Evolutionary conservation across 2,888 invertebrate species (phyloP).

Genomic region (Lordiphosa andalusiaca): DNA sequence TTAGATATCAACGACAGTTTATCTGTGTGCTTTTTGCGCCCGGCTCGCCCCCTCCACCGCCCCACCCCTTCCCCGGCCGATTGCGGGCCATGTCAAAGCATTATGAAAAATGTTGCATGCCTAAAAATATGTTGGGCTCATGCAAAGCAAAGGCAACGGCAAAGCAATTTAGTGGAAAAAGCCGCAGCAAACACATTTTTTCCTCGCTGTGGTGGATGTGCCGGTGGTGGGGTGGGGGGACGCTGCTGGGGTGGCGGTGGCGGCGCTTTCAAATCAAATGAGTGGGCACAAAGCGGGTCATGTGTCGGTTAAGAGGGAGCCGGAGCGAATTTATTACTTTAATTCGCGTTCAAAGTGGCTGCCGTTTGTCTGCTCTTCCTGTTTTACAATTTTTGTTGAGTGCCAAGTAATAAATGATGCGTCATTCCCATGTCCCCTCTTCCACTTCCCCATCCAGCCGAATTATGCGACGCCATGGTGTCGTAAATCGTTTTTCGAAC

Average conservation of each 20-base stretch:
- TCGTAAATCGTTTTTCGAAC: slow-evolving; percentile 68
- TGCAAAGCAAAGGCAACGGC: slow-evolving; percentile 55
- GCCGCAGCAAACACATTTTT: slow-evolving; percentile 33
- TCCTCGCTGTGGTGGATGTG: slow-evolving; percentile 8
- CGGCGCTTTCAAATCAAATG: slow-evolving; percentile 67
- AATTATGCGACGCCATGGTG: slow-evolving; percentile 66
- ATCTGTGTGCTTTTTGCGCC: slow-evolving; percentile 31
- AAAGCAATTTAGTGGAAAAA: slow-evolving; percentile 68
- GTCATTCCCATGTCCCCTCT: slow-evolving; percentile 36
- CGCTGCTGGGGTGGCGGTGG: slow-evolving; percentile 30
- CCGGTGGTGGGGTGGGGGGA: too few relatives aligned
- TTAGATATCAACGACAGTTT: slow-evolving; percentile 65
- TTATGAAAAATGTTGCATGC: slow-evolving; percentile 69
- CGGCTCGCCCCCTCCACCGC: not conserved
- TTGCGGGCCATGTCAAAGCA: slow-evolving; percentile 38
- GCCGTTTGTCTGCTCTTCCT: slow-evolving; percentile 57
- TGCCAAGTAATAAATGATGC: slow-evolving; percentile 66
- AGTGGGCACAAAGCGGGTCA: slow-evolving; percentile 49
- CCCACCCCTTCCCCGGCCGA: not conserved
- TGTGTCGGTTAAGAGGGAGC: slow-evolving; percentile 23
- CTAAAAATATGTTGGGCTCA: slow-evolving; percentile 57
- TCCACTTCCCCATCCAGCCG: too few relatives aligned
- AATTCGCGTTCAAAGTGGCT: slow-evolving; percentile 63
- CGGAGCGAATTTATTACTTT: slow-evolving; percentile 64
- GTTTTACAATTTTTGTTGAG: slow-evolving; percentile 64